These are phyloP conservation scores for Cyclura pinguis DNA, from an alignment of 2,797 vertebrate genomes.

Conservation along the genomic window DNA sequence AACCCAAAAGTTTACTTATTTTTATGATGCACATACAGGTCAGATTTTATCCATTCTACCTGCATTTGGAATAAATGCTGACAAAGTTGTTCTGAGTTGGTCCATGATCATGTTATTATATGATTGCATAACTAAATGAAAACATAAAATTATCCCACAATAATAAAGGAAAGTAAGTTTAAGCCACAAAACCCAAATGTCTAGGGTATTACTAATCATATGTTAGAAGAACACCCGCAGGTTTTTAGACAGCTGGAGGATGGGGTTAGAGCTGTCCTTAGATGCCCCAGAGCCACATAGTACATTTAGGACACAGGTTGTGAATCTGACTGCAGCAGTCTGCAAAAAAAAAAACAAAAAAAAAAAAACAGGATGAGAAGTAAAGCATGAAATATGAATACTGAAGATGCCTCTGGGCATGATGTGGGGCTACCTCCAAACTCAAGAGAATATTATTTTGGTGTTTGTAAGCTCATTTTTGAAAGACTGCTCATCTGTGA, in stretches of 20 bases:
- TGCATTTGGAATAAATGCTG: neutral
- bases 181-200: conserved; percentile 1
- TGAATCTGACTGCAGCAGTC: neutral
- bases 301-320: too few relatives aligned
- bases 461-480: too few relatives aligned
- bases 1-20: neutral
- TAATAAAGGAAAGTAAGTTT: neutral
- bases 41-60: neutral
- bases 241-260: neutral
- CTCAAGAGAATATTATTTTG: too few relatives aligned
- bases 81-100: neutral
- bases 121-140: neutral
- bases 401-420: neutral
- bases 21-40: neutral
- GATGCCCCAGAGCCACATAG: neutral
- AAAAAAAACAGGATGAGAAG: too few relatives aligned
- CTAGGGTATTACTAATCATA: neutral
- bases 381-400: neutral
- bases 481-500: too few relatives aligned
- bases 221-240: neutral
- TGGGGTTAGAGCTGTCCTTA: conserved; percentile 12
- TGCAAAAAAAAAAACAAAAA: too few relatives aligned
- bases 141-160: neutral
- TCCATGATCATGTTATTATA: neutral
- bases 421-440: too few relatives aligned